phyloP scores from a whole-genome alignment of 2,113 vertebrate species.

The Ciconia maguari region DNA sequence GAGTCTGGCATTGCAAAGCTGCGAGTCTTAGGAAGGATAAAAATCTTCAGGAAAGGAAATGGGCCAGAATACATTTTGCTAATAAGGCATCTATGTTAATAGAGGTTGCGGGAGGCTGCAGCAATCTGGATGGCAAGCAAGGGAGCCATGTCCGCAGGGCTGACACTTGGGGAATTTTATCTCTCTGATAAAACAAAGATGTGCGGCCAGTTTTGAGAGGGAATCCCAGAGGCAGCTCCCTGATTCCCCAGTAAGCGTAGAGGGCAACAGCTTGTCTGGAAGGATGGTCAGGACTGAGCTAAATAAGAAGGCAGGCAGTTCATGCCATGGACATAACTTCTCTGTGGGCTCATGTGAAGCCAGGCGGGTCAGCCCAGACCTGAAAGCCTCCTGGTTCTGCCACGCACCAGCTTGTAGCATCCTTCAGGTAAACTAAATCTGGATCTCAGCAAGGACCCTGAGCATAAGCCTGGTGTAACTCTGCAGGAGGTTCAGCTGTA shows the following conservation, averaged over 20 bases:
- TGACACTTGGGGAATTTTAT: not conserved
- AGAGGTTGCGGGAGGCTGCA: not conserved
- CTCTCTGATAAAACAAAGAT: not conserved
- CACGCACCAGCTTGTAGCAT: not conserved
- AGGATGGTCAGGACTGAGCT: not conserved
- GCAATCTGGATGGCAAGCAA: not conserved
- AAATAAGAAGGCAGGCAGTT: not conserved
- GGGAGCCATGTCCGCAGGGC: rapidly evolving
- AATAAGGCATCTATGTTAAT: not conserved
- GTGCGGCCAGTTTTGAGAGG: not conserved
- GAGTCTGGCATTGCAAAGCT: not conserved
- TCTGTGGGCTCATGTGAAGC: not conserved
- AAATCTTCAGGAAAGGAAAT: constrained; percentile 9
- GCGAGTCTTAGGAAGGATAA: not conserved
- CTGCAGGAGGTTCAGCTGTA: not conserved
- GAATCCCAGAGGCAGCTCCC: not conserved
- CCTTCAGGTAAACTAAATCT: not conserved
- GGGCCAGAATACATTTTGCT: constrained; percentile 20
- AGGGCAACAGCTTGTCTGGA: not conserved
- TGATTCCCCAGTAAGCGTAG: not conserved
- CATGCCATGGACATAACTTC: not conserved
- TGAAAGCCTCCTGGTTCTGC: not conserved
- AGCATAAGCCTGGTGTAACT: not conserved
- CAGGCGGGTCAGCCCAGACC: not conserved
- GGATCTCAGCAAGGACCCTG: not conserved